These are phyloP conservation scores for Hetaerina titia DNA, from an alignment of 2,888 invertebrate species.

Conservation along the genomic window DNA sequence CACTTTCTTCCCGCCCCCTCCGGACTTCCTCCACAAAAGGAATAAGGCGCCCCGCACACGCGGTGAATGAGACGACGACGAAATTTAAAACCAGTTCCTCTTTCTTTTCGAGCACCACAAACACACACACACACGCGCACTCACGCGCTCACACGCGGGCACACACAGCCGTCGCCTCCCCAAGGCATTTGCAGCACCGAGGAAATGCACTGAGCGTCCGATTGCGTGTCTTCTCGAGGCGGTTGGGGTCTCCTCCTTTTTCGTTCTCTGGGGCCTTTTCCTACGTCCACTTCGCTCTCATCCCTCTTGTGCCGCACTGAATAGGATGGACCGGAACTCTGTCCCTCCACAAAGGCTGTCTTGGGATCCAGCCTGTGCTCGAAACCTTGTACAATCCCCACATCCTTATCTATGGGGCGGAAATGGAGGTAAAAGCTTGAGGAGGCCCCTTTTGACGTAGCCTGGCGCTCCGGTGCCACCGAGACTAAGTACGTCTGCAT, in stretches of 20 bases:
- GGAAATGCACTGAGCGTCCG: not conserved
- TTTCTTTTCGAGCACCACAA: not conserved
- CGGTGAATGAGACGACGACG: conserved; percentile 27
- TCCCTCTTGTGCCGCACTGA: not conserved
- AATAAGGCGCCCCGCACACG: not conserved
- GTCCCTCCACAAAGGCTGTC: not conserved
- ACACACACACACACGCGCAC: not conserved
- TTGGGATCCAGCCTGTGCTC: no score
- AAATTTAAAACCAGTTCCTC: conserved; percentile 27
- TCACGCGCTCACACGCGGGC: not conserved
- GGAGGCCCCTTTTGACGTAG: no score
- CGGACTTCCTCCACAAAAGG: conserved; percentile 24
- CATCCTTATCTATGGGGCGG: no score
- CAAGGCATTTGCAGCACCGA: not conserved
- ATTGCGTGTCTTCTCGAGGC: not conserved
- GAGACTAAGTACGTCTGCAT: no score
- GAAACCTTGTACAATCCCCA: no score
- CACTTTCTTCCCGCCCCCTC: not conserved
- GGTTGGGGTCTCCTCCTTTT: not conserved
- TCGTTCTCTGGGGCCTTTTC: not conserved
- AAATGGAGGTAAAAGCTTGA: no score
- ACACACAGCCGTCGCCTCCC: not conserved
- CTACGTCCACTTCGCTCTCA: not conserved
- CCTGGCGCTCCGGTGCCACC: no score
- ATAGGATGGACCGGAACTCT: not conserved